Evolutionary conservation across 2,113 vertebrate genomes (phyloP).

Genomic region (Jaculus jaculus): DNA sequence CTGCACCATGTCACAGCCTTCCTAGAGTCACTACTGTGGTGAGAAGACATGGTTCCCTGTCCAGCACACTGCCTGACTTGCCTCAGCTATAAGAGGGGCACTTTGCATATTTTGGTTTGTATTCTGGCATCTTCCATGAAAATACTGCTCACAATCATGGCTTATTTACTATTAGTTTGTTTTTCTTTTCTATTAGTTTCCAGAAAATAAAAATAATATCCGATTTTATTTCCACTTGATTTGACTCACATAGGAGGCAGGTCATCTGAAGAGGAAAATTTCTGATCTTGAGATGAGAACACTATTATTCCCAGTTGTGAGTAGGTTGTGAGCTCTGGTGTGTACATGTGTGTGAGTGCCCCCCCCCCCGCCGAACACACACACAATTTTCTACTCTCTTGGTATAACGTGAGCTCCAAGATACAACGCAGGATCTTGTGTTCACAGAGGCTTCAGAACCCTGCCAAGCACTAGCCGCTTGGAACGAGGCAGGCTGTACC

Average conservation of each 20-base stretch:
- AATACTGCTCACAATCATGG: neutral
- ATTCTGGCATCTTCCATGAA: neutral
- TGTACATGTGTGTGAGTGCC: too few relatives aligned
- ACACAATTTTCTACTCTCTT: neutral
- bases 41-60: accelerated
- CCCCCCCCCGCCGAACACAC: too few relatives aligned
- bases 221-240: neutral
- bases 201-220: neutral
- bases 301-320: neutral
- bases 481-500: neutral
- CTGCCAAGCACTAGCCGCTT: neutral
- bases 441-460: neutral
- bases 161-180: neutral
- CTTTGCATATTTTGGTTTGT: neutral
- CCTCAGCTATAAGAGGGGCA: neutral
- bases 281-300: too few relatives aligned
- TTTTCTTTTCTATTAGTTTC: neutral
- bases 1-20: neutral
- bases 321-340: neutral
- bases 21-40: accelerated
- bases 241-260: neutral
- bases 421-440: neutral
- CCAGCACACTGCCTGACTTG: neutral
- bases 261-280: neutral
- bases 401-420: neutral